These are phyloP conservation scores for Synanthedon andrenaeformis DNA, from an alignment of 2,888 invertebrate genomes.

Conservation along the genomic window DNA sequence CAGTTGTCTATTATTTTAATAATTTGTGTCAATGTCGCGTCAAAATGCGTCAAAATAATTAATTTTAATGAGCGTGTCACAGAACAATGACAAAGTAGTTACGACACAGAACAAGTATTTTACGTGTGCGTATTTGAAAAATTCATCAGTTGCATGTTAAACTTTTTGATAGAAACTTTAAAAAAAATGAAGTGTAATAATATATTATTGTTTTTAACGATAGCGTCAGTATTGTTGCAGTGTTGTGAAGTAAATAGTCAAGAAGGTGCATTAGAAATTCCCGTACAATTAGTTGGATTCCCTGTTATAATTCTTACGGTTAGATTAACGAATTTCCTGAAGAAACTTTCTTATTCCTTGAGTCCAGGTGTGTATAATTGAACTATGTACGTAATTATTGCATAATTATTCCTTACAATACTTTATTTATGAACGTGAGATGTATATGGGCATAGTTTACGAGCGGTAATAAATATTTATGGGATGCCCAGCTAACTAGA, in stretches of 20 bases:
- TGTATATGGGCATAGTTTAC: background rate
- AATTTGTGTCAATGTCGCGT: background rate
- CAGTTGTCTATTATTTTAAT: too few species aligned
- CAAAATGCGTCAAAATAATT: background rate
- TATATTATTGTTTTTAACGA: conserved; percentile 3
- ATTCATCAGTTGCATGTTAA: background rate
- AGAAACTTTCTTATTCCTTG: conserved; percentile 79
- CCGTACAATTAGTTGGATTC: conserved; percentile 80
- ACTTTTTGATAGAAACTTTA: background rate
- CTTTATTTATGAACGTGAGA: conserved; percentile 1
- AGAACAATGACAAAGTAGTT: background rate
- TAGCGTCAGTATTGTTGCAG: conserved; percentile 9
- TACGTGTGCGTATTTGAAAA: background rate
- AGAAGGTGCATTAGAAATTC: conserved; percentile 75
- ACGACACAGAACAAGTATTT: background rate
- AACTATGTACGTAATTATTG: background rate
- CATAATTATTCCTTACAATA: background rate
- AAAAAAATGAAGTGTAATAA: conserved; percentile 9
- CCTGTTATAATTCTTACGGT: conserved; percentile 81
- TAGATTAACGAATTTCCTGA: conserved; percentile 77
- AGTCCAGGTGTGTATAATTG: conserved; percentile 71
- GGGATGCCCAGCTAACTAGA: too few species aligned
- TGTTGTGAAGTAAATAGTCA: conserved; percentile 9
- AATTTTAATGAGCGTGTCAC: background rate
- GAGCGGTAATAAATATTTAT: too few species aligned